Base-by-base conservation (phyloP, 53 echinoderm and acorn worm species). In the Zoroaster sp. region DNA sequence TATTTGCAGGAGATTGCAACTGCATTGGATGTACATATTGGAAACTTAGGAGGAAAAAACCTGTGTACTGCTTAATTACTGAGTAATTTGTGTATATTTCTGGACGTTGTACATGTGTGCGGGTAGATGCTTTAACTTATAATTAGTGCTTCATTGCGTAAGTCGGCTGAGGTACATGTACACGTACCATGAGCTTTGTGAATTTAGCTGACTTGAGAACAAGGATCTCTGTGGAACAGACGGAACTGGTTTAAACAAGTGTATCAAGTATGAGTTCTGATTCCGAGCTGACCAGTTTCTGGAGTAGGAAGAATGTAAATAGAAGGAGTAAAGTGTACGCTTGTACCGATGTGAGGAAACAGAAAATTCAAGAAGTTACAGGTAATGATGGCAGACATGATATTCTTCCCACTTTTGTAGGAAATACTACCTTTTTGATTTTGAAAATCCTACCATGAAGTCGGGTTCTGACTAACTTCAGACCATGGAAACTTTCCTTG, bases 331-430 rank as follows among this genome's bases (percentile, higher is more conserved):
- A 42, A 70, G 63, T 70, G 31, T 85, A 70, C 21, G 47, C 85
- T 0, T 85, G 85, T 35, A 85, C 85, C 2, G 85, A 85, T 37
- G 47, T 70, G 6, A 69, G 85, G 71, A 69, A 46, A 49, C 46
- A 45, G 10, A 85, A 85, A 47, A 85, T 85, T 20, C 45, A 70
- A 25, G 85, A 85, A 46, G 46, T 85, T 10, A 71, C 71, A 85
- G 85, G 85, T 85, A 85, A 35, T 10, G 63, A 55, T n/a, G n/a
- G n/a, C n/a, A n/a, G n/a, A n/a, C n/a, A n/a, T n/a, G n/a, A n/a
- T n/a, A n/a, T n/a, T n/a, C n/a, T n/a, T n/a, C n/a, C n/a, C n/a
- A n/a, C n/a, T n/a, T n/a, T n/a, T n/a, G n/a, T n/a, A n/a, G n/a
- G n/a, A n/a, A n/a, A n/a, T n/a, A n/a, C n/a, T n/a, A n/a, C n/a